Evolutionary conservation across 2,888 invertebrate genomes (phyloP), one percentile per base, ranked within the genome.

Genomic region (Scaeva pyrastri): DNA sequence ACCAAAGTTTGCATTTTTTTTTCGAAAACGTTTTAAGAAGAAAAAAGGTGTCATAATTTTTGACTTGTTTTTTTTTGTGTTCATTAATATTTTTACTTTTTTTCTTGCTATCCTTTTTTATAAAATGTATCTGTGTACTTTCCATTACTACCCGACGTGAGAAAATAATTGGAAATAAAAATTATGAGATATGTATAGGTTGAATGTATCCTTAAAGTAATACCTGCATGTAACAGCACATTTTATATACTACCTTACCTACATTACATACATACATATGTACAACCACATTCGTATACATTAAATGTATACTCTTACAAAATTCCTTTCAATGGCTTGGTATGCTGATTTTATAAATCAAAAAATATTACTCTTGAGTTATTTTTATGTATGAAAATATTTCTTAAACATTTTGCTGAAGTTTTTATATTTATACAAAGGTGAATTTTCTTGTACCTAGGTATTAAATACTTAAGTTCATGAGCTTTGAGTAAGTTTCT

Each of bases 111-210:
- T 55, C 11, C 6, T 36, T 16, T 31, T 31, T 16, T 4, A n/a
- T 31, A 5, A 31, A 56, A 56, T 7, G 31, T 11, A 56, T 16
- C 11, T 11, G 8, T 1, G 43, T 0, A 31, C 31, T 7, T n/a
- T 31, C 2, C 1, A 31, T 1, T 7, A 31, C 31, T 5, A 31
- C 31, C 3, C 26, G 2, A 48, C 4, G 2, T 16, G 19, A 45
- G 31, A 36, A 56, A 16, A 36, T 56, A 31, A 56, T 36, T 56
- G n/a, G n/a, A 56, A 56, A 31, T 48, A 48, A 6, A 8, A 48
- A 48, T 48, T 48, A 48, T 19, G 48, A 48, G 31, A 31, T 31
- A 31, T 31, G 31, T 31, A n/a, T n/a, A 31, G 31, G 2, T 31
- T 31, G 31, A 7, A 31, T 31, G 31, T 56, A 56, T 56, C n/a